phyloP scores from a whole-genome alignment of 2,113 vertebrate species.

The Cygnus buccinator region DNA sequence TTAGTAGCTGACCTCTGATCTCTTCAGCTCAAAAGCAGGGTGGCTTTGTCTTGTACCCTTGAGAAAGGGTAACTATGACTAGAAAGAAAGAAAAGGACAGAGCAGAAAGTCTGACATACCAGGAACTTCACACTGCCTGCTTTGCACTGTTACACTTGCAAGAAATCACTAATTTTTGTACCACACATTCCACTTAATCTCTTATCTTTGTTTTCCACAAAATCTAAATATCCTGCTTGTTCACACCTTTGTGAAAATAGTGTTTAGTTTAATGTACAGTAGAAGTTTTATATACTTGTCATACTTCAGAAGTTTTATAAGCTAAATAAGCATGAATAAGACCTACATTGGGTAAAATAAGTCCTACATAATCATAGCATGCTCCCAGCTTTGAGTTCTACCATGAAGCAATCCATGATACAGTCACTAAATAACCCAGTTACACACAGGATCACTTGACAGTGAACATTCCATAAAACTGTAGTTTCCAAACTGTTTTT shows the following conservation, averaged over 20 bases:
- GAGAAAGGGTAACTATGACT: not conserved
- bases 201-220: not conserved
- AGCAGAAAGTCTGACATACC: not conserved
- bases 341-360: not conserved
- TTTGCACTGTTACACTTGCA: not conserved
- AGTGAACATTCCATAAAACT: not conserved
- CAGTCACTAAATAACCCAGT: not conserved
- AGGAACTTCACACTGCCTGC: not conserved
- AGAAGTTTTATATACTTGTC: not conserved
- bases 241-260: not conserved
- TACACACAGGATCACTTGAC: not conserved
- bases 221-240: not conserved
- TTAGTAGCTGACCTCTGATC: not conserved
- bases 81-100: not conserved
- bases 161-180: not conserved
- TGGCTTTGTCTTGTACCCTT: not conserved
- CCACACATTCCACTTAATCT: not conserved
- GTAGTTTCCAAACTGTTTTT: not conserved
- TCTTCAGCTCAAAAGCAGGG: not conserved
- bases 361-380: not conserved
- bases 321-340: not conserved
- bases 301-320: not conserved
- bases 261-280: not conserved
- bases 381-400: not conserved
- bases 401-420: not conserved